phyloP scores from a whole-genome alignment of 1,140 invertebrate species.

The Myzus persicae region DNA sequence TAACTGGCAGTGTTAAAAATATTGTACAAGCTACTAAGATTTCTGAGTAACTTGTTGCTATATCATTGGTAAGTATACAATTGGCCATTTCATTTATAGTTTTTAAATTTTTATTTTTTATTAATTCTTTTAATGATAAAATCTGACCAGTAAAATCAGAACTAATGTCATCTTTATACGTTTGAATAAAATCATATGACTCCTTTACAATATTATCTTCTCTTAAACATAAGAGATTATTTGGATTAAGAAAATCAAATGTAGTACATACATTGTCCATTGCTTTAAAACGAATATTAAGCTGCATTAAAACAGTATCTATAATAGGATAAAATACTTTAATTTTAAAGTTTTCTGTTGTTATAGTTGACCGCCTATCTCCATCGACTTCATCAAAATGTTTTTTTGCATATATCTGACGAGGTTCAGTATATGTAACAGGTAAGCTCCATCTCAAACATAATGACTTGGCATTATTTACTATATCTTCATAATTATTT shows the following conservation, averaged over 20 bases:
- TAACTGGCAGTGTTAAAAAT: conserved; percentile 59
- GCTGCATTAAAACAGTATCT: not conserved
- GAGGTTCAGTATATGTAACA: not conserved
- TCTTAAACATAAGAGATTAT: not conserved
- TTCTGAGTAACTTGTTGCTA: not conserved
- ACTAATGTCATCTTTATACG: not conserved
- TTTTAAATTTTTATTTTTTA: not conserved
- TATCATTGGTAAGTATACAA: not conserved
- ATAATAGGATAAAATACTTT: not conserved
- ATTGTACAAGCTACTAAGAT: not conserved
- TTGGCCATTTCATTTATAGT: not conserved
- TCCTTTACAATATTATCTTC: not conserved
- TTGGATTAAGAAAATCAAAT: not conserved
- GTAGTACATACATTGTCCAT: not conserved
- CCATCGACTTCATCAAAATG: not conserved
- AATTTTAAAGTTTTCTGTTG: not conserved
- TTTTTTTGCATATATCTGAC: not conserved
- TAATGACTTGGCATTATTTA: too few species aligned
- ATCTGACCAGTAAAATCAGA: not conserved
- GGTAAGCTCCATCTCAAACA: too few species aligned
- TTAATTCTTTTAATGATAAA: conserved; percentile 2
- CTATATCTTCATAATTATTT: too few species aligned
- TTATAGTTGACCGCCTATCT: not conserved
- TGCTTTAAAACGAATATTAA: not conserved
- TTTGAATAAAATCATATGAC: not conserved